Percentiles rank a stretch among this genome's conserved stretches.
These are phyloP conservation scores for Meiosimyza platycephala DNA, from an alignment of 2,888 invertebrate genomes.

Conservation along the genomic window DNA sequence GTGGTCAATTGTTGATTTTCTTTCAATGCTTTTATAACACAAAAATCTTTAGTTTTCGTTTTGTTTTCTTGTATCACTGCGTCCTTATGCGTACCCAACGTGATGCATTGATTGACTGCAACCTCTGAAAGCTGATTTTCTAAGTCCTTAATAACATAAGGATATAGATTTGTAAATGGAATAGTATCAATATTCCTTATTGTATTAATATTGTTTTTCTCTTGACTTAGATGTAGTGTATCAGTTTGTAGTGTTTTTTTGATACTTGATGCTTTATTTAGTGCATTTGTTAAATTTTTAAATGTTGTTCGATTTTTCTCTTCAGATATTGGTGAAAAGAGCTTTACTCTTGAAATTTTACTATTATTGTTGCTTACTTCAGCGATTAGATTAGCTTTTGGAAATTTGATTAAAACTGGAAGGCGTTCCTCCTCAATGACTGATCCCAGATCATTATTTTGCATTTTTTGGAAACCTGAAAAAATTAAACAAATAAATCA, in stretches of 20 bases:
- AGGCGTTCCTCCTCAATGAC: slow-evolving; percentile 63
- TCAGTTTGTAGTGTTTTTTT: slow-evolving; percentile 4
- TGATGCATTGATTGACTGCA: background rate
- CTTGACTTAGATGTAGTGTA: background rate
- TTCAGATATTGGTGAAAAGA: background rate
- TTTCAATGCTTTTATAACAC: slow-evolving; percentile 9
- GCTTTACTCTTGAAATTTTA: background rate
- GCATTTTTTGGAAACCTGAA: slow-evolving; percentile 63
- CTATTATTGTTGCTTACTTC: slow-evolving; percentile 8
- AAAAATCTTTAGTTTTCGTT: background rate
- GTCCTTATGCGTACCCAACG: background rate
- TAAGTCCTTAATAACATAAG: slow-evolving; percentile 3
- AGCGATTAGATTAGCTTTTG: slow-evolving; percentile 29
- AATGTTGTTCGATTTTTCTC: slow-evolving; percentile 12
- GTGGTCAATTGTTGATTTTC: slow-evolving; percentile 24
- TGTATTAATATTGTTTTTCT: slow-evolving; percentile 10
- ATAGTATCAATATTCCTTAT: too few species aligned
- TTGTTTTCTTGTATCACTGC: slow-evolving; percentile 1
- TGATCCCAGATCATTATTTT: slow-evolving; percentile 63
- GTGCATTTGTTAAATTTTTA: slow-evolving; percentile 20
- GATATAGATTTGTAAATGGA: slow-evolving; percentile 16
- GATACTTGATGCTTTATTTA: too few species aligned
- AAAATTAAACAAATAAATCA: slow-evolving; percentile 13
- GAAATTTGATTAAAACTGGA: slow-evolving; percentile 50
- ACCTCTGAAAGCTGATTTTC: background rate